These are phyloP conservation scores for Pterocles burchelli DNA, from an alignment of 2,113 vertebrate genomes.

Conservation along the genomic window DNA sequence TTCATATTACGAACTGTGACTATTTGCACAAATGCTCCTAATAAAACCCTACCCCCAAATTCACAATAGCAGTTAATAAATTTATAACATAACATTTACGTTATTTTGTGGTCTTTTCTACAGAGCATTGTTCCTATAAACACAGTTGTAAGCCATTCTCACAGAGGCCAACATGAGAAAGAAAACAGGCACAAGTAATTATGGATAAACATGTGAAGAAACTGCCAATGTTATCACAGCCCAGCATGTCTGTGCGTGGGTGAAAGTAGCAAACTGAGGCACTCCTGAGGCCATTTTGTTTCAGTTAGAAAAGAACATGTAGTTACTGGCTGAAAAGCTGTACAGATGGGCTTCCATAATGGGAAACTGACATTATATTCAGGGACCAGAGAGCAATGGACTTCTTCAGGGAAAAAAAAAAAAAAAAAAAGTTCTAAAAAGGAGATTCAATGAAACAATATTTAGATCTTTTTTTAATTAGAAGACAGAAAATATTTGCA, in stretches of 20 bases:
- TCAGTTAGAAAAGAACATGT: neutral
- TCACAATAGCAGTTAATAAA: constrained; percentile 38
- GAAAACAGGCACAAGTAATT: constrained; percentile 15
- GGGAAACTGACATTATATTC: neutral
- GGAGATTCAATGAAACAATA: neutral
- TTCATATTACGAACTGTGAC: neutral
- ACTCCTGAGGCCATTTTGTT: neutral
- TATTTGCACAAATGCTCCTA: constrained; percentile 41
- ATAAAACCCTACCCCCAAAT: constrained; percentile 14
- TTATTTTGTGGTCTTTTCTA: neutral
- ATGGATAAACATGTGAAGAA: neutral
- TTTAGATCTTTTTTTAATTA: neutral
- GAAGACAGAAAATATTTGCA: neutral
- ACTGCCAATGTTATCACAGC: neutral
- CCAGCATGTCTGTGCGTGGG: neutral
- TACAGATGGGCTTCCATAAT: neutral
- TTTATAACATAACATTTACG: neutral
- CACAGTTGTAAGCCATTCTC: neutral
- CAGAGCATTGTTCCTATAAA: neutral
- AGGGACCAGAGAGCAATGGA: neutral
- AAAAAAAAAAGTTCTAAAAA: neutral
- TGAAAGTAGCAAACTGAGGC: neutral
- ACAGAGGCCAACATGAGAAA: neutral
- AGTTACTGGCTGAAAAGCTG: constrained; percentile 24
- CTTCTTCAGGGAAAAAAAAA: neutral